Conservation (phyloP, 92 coral and sea anemone species). For the Umimayanthus chanpuru region DNA sequence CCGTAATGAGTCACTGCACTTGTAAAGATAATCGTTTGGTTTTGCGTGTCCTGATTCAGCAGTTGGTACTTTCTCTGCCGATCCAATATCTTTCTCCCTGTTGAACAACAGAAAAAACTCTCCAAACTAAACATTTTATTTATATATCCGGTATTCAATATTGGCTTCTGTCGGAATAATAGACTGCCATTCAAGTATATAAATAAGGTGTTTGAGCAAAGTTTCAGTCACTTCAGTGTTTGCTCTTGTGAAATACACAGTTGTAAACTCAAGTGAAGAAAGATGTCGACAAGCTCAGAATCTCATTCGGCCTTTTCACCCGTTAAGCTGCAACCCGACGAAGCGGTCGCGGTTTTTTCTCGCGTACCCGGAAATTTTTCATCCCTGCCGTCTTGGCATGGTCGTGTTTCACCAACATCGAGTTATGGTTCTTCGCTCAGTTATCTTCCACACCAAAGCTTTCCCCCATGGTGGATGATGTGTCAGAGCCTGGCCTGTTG, state of each 20-base stretch:
- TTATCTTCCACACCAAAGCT: conserved; percentile 29
- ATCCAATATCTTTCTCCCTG: conserved; percentile 34
- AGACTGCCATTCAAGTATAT: conserved; percentile 37
- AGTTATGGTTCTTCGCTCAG: conserved; percentile 15
- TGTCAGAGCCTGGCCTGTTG: conserved; percentile 20
- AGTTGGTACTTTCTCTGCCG: neutral
- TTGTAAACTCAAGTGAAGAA: neutral
- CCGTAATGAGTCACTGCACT: neutral
- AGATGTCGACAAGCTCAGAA: conserved; percentile 16
- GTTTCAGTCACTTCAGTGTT: conserved; percentile 31
- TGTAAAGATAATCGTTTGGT: conserved; percentile 9
- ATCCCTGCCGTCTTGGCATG: conserved; percentile 17
- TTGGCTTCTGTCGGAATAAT: conserved; percentile 36
- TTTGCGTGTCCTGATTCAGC: conserved; percentile 28
- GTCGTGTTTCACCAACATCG: conserved; percentile 5
- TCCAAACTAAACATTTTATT: conserved; percentile 38
- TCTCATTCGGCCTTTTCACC: conserved; percentile 36
- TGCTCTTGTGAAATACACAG: conserved; percentile 9
- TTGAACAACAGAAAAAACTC: conserved; percentile 11
- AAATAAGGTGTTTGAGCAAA: conserved; percentile 42
- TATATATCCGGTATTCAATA: conserved; percentile 35
- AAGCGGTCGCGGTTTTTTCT: conserved; percentile 12
- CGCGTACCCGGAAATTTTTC: neutral
- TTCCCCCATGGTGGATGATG: conserved; percentile 22
- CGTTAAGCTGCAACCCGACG: conserved; percentile 6